These are phyloP conservation scores for Caenorhabditis latens DNA, from an alignment of 1,140 invertebrate genomes.

Conservation along the genomic window DNA sequence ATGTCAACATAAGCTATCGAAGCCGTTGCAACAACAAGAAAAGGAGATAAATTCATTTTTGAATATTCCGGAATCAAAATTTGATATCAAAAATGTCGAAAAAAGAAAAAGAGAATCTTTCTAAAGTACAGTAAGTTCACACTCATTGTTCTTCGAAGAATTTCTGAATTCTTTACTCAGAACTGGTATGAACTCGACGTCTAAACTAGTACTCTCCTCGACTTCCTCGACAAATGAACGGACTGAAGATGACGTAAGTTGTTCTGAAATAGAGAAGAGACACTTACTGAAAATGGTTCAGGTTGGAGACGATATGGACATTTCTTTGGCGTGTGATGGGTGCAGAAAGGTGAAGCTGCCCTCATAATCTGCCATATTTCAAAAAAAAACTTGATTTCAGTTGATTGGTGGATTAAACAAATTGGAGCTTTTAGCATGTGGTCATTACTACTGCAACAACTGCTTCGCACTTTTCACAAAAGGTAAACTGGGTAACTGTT, in stretches of 20 bases:
- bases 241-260: slow-evolving; percentile 47
- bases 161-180: background rate
- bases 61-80: background rate
- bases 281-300: background rate
- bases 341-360: background rate
- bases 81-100: slow-evolving; percentile 14
- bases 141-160: too few relatives aligned
- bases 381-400: background rate
- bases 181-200: slow-evolving; percentile 4
- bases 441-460: slow-evolving; percentile 1
- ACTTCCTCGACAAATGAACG: slow-evolving; percentile 13
- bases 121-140: slow-evolving; percentile 28
- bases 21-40: too few relatives aligned
- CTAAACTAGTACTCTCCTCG: background rate
- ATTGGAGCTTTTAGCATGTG: slow-evolving; percentile 1
- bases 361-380: background rate
- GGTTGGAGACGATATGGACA: slow-evolving; percentile 41
- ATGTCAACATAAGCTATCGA: too few relatives aligned
- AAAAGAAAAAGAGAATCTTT: slow-evolving; percentile 40
- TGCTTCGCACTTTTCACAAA: background rate
- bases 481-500: background rate
- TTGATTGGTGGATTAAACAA: background rate
- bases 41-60: background rate
- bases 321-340: background rate
- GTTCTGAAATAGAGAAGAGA: background rate